Conservation (phyloP, 2,113 vertebrate species). For the Clarias gariepinus region DNA sequence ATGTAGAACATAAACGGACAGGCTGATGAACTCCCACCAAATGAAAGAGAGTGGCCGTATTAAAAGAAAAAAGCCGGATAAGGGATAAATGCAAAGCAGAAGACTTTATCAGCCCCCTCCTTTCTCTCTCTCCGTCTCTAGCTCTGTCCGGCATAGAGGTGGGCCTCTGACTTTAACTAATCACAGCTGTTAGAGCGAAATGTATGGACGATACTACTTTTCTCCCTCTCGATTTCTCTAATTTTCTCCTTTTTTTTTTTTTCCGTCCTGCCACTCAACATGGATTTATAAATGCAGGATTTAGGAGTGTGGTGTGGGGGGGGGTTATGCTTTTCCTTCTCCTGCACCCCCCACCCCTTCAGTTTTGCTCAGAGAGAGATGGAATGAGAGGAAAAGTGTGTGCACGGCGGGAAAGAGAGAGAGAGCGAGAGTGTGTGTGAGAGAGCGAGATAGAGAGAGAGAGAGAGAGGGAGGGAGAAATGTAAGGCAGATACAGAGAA, state of each 20-base stretch:
- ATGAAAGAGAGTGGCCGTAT: conserved; percentile 26
- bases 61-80: conserved; percentile 45
- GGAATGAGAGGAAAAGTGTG: conserved; percentile 40
- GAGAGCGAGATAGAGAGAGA: conserved; percentile 38
- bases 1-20: conserved; percentile 56
- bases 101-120: conserved; percentile 48
- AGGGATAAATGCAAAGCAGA: conserved; percentile 57
- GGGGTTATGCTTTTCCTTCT: conserved; percentile 57
- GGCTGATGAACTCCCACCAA: conserved; percentile 19
- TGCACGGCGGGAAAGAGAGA: conserved; percentile 46
- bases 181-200: conserved; percentile 77
- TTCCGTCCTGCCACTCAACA: conserved; percentile 59
- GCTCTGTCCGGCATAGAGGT: conserved; percentile 57
- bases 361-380: conserved; percentile 57
- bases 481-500: conserved; percentile 55
- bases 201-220: conserved; percentile 73
- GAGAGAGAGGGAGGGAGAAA: conserved; percentile 55
- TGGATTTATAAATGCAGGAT: conserved; percentile 46
- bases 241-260: conserved; percentile 29
- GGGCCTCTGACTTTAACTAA: conserved; percentile 75
- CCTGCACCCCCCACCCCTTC: conserved; percentile 50
- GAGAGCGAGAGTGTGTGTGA: conserved; percentile 35
- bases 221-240: conserved; percentile 38
- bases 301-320: conserved; percentile 38
- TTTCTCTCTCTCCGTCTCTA: conserved; percentile 30